Conservation (phyloP, 2,888 invertebrate genomes). For the Notocelia uddmanniana region DNA sequence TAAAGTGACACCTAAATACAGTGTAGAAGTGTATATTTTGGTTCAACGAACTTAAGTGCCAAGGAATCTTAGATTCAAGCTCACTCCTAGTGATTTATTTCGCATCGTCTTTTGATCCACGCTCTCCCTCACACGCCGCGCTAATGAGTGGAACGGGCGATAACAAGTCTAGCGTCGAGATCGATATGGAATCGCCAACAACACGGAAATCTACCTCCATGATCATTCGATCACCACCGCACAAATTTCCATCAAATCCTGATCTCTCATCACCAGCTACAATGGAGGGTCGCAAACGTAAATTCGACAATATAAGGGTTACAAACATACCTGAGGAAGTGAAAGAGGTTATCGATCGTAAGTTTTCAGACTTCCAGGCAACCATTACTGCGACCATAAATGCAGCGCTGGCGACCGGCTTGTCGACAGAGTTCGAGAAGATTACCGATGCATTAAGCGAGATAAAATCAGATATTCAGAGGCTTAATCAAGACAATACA, state of each 20-base stretch:
- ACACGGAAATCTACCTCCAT: not conserved
- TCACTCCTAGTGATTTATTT: not conserved
- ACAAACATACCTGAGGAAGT: not conserved
- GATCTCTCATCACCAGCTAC: not conserved
- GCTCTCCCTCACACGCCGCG: not conserved
- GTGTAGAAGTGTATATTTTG: not conserved
- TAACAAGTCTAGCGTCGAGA: not conserved
- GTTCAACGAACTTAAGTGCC: not conserved
- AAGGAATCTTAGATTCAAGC: not conserved
- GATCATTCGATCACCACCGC: not conserved
- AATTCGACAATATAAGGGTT: not conserved
- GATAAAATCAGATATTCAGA: not conserved
- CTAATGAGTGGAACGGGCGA: not conserved
- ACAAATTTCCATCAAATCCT: not conserved
- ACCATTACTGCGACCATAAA: slow-evolving; percentile 3
- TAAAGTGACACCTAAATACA: not conserved
- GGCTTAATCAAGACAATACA: not conserved
- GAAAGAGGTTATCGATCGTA: not conserved
- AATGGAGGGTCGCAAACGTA: not conserved
- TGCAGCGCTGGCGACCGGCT: not conserved
- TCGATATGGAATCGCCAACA: not conserved
- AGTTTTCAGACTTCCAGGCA: not conserved
- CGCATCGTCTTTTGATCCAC: not conserved
- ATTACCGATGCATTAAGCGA: not conserved
- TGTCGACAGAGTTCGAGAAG: not conserved